Conservation (phyloP, 2,113 vertebrate species). For the Bostrychus sinensis region DNA sequence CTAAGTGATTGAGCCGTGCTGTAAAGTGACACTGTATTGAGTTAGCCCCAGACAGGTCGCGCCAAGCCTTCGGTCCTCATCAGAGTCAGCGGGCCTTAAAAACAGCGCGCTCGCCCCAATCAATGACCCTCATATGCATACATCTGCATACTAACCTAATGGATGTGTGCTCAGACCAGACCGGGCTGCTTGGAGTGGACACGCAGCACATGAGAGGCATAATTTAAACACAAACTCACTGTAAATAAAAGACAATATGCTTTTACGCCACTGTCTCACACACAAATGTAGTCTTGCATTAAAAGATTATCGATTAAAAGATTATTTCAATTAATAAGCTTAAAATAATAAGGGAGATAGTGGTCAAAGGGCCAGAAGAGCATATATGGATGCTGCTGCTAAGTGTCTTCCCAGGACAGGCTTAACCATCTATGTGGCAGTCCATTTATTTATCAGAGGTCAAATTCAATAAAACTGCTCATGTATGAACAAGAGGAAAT, state of each 20-base stretch:
- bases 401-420: slow-evolving; percentile 83
- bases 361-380: slow-evolving; percentile 19
- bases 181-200: slow-evolving; percentile 53
- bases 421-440: slow-evolving; percentile 89
- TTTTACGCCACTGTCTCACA: too few relatives aligned
- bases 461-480: slow-evolving; percentile 91
- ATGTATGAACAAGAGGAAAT: slow-evolving; percentile 91
- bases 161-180: slow-evolving; percentile 76
- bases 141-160: slow-evolving; percentile 80
- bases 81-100: slow-evolving; percentile 72
- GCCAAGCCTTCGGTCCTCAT: slow-evolving; percentile 77
- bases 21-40: slow-evolving; percentile 82
- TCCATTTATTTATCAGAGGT: slow-evolving; percentile 92
- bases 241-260: not conserved
- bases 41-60: slow-evolving; percentile 79
- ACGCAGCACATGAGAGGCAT: slow-evolving; percentile 20
- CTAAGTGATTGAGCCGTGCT: slow-evolving; percentile 80
- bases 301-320: slow-evolving; percentile 1
- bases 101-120: slow-evolving; percentile 66
- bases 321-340: slow-evolving; percentile 23
- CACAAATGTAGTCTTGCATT: too few relatives aligned
- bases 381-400: slow-evolving; percentile 66
- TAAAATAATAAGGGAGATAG: slow-evolving; percentile 28
- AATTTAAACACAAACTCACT: slow-evolving; percentile 13
- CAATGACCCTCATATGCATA: slow-evolving; percentile 78